Conservation (phyloP, 2,113 vertebrate genomes). For the Puntigrus tetrazona region DNA sequence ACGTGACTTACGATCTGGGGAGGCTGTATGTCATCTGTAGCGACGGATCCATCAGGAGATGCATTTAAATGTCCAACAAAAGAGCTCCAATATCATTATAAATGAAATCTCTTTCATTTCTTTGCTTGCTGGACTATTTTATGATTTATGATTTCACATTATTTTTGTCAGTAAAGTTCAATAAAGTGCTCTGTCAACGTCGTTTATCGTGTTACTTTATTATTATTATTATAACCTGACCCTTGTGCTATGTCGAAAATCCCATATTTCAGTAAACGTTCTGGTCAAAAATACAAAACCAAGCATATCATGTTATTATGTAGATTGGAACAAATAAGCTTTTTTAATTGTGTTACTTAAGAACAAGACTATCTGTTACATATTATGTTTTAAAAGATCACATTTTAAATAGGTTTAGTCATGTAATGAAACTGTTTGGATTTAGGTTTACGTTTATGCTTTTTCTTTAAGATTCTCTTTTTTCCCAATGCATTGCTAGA, state of each 20-base stretch:
- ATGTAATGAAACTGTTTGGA: too few species aligned
- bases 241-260: background rate
- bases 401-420: too few species aligned
- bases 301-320: too few species aligned
- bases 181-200: background rate
- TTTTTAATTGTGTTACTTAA: too few species aligned
- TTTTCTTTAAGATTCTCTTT: too few species aligned
- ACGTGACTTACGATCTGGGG: conserved; percentile 21
- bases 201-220: background rate
- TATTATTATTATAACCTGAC: background rate
- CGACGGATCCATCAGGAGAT: conserved; percentile 19
- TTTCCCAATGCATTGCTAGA: too few species aligned
- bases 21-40: conserved; percentile 6
- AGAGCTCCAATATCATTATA: background rate
- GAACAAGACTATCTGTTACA: too few species aligned
- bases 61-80: conserved; percentile 6
- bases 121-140: background rate
- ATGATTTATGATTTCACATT: background rate
- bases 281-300: too few species aligned
- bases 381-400: too few species aligned
- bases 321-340: too few species aligned
- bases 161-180: background rate
- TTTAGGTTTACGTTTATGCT: too few species aligned
- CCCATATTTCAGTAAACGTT: too few species aligned
- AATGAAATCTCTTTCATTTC: background rate